Conservation (phyloP, 2,888 invertebrate species). For the Erynnis tages region DNA sequence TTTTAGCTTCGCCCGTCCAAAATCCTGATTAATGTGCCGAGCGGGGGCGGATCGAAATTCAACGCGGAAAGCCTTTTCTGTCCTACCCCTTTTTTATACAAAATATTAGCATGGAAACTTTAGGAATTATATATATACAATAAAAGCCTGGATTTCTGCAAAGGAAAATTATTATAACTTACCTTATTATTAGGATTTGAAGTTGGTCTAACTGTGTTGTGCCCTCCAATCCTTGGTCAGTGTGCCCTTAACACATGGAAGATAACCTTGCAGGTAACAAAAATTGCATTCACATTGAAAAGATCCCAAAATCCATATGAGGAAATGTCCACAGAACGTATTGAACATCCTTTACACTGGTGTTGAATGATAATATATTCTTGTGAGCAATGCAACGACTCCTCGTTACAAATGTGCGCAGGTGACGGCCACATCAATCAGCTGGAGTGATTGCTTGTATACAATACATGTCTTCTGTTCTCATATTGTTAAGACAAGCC, state of each 20-base stretch:
- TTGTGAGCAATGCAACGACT: neutral
- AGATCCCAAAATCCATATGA: too few relatives aligned
- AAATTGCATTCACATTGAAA: too few relatives aligned
- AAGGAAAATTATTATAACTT: too few relatives aligned
- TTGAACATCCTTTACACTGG: too few relatives aligned
- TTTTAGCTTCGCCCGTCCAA: constrained; percentile 84
- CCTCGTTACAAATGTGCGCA: neutral
- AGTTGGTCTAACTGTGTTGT: too few relatives aligned
- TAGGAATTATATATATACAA: neutral
- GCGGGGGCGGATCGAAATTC: constrained; percentile 53
- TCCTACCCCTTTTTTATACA: constrained; percentile 59
- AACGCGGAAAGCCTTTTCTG: constrained; percentile 57
- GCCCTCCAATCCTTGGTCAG: too few relatives aligned
- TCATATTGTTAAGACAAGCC: neutral
- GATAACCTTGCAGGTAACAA: too few relatives aligned
- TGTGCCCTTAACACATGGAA: too few relatives aligned
- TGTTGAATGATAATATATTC: too few relatives aligned
- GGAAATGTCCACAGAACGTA: too few relatives aligned
- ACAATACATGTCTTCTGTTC: too few relatives aligned
- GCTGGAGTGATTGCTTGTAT: neutral
- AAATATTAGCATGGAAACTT: constrained; percentile 41
- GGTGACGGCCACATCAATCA: neutral
- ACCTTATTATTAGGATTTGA: too few relatives aligned
- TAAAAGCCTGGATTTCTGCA: neutral
- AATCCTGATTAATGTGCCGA: constrained; percentile 85